Base-by-base conservation (phyloP, 1,140 invertebrate genomes). In the Eumeta japonica region DNA sequence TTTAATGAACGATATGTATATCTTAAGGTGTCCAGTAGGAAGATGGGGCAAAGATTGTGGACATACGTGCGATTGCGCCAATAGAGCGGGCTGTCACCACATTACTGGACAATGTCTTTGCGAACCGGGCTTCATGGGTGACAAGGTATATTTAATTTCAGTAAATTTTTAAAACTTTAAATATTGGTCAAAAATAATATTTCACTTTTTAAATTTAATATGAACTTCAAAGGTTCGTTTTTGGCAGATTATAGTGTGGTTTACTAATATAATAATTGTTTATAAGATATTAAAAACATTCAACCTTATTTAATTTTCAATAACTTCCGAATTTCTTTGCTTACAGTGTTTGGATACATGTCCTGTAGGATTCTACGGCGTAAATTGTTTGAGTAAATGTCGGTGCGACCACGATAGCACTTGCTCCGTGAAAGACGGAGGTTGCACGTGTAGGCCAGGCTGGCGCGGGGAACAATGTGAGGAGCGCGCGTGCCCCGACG, bases 11-110 rank as follows among this genome's bases (percentile, higher is more conserved):
- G 11, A 12, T 35, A 24, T 24, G 19, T 16, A 12, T 32, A 20
- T 34, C 40, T 43, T 17, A 35, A 73, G 70, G 30, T 94, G 90
- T 70, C 83, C 83, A 0, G 56, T 77, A 7, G 86, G 86, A 12
- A 79, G 66, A 37, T 94, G 83, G 82, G 91, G 91, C 10, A 62
- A 75, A 15, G 48, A 85, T 28, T 97, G 94, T 57, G 78, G 79
- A 16, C 58, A 80, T 28, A 61, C 73, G 1, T 98, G 96, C 59
- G 84, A 89, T 39, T 98, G 96, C 65, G 88, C 87, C 46, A 97
- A 98, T 60, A 86, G 85, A 14, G 90, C 84, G 0, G 72, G 78
- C 0, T 94, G 91, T 49, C 78, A 93, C 72, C 88, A 89, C 48
- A 80, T 90, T 3, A 88, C 81, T 4, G 88, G 88, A 0, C 53